Conservation (phyloP, 2,888 invertebrate genomes). For the Escarpia spicata region DNA sequence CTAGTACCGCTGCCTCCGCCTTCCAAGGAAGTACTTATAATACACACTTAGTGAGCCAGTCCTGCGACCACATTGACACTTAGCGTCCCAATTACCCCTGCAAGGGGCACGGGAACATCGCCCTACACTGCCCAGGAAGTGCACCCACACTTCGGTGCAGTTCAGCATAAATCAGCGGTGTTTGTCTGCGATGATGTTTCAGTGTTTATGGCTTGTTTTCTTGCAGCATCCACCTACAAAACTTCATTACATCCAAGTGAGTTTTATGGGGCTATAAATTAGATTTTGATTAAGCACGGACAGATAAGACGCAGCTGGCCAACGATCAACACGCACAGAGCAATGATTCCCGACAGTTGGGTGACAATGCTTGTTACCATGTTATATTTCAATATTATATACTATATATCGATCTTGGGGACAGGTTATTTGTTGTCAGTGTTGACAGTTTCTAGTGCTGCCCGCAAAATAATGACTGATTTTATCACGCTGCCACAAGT, state of each 20-base stretch:
- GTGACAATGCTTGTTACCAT: not conserved
- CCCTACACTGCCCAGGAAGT: not conserved
- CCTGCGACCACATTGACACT: not conserved
- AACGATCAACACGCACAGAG: not conserved
- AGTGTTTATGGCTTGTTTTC: not conserved
- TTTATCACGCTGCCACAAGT: too few relatives aligned
- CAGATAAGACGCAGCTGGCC: not conserved
- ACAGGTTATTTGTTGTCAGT: too few relatives aligned
- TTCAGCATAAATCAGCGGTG: not conserved
- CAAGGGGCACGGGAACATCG: not conserved
- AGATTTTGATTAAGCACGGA: not conserved
- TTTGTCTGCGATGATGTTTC: not conserved
- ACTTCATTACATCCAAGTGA: not conserved
- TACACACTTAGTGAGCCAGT: not conserved
- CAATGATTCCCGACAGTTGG: not conserved
- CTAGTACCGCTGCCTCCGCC: not conserved
- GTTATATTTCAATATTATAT: not conserved
- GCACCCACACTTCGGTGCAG: not conserved
- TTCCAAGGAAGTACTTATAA: not conserved
- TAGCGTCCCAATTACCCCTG: not conserved
- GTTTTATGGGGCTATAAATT: constrained; percentile 9
- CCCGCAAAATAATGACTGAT: too few relatives aligned
- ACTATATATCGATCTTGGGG: too few relatives aligned
- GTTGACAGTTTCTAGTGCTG: too few relatives aligned
- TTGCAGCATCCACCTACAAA: not conserved